A percentile compares a stretch with the other conserved stretches of the same genome.
Conservation (phyloP, 2,888 invertebrate species). For the Agrilus biguttatus region DNA sequence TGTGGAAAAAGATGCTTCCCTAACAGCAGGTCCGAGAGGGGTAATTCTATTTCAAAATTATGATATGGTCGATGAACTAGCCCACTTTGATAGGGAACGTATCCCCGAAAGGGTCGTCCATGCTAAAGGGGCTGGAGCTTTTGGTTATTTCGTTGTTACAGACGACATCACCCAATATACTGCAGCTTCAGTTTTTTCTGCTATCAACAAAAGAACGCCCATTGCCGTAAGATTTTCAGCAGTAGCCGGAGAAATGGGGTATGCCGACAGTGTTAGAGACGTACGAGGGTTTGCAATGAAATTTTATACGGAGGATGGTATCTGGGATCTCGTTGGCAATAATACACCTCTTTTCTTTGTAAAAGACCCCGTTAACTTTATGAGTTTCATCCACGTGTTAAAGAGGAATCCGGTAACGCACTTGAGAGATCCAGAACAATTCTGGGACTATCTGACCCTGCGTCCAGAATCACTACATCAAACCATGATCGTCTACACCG, state of each 20-base stretch:
- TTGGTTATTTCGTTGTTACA: slow-evolving; percentile 75
- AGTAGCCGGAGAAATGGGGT: slow-evolving; percentile 80
- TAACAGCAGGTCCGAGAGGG: slow-evolving; percentile 77
- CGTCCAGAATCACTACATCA: slow-evolving; percentile 83
- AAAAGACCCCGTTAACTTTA: slow-evolving; percentile 77
- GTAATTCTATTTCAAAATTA: slow-evolving; percentile 78
- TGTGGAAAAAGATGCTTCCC: slow-evolving; percentile 56
- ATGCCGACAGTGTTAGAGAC: slow-evolving; percentile 80
- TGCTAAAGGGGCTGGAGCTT: slow-evolving; percentile 88
- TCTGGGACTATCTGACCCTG: slow-evolving; percentile 86
- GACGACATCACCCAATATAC: slow-evolving; percentile 69
- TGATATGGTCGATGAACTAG: slow-evolving; percentile 60
- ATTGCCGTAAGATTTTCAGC: slow-evolving; percentile 68
- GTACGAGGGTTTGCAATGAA: slow-evolving; percentile 87
- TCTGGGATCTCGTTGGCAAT: slow-evolving; percentile 88
- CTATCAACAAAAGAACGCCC: slow-evolving; percentile 65
- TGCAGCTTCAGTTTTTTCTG: slow-evolving; percentile 64
- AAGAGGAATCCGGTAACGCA: slow-evolving; percentile 90
- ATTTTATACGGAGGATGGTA: slow-evolving; percentile 84
- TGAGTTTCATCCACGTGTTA: slow-evolving; percentile 91
- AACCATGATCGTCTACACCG: slow-evolving; percentile 71
- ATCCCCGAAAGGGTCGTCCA: slow-evolving; percentile 95
- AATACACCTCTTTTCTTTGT: slow-evolving; percentile 90
- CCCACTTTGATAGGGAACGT: slow-evolving; percentile 79
- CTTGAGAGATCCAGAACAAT: slow-evolving; percentile 85